Conservation (phyloP, 1,140 invertebrate genomes). For the Propsilocerus akamusi region DNA sequence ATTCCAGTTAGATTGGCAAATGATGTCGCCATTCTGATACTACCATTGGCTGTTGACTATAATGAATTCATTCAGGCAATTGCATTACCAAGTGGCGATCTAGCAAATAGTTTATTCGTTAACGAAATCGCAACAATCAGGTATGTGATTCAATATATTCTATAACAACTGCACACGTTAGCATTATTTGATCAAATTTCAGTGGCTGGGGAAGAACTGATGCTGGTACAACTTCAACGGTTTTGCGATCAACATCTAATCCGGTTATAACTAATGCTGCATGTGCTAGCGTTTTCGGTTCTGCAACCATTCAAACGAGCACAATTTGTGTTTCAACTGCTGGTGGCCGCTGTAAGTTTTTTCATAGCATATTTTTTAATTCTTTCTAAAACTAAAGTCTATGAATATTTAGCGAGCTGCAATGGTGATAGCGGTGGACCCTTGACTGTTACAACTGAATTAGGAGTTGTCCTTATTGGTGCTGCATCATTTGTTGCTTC, state of each 20-base stretch:
- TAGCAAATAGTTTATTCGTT: background rate
- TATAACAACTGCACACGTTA: too few species aligned
- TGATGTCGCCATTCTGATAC: background rate
- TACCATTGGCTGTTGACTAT: background rate
- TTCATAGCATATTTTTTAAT: background rate
- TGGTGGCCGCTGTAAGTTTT: background rate
- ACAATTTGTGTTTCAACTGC: background rate
- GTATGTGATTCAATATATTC: too few species aligned
- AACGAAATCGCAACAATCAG: background rate
- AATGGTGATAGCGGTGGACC: background rate
- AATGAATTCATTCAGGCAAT: background rate
- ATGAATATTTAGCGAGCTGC: background rate
- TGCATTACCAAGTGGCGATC: background rate
- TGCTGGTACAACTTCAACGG: background rate
- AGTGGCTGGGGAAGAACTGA: background rate
- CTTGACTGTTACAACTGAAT: background rate
- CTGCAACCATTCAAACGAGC: background rate
- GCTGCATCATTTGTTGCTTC: constrained; percentile 22
- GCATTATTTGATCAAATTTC: too few species aligned
- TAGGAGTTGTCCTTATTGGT: constrained; percentile 12
- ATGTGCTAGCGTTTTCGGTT: background rate
- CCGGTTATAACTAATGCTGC: background rate
- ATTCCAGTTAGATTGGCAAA: background rate
- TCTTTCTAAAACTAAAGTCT: background rate
- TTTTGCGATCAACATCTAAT: background rate